Conservation (phyloP, 2,888 invertebrate species). For the Amblyjoppa proteus region DNA sequence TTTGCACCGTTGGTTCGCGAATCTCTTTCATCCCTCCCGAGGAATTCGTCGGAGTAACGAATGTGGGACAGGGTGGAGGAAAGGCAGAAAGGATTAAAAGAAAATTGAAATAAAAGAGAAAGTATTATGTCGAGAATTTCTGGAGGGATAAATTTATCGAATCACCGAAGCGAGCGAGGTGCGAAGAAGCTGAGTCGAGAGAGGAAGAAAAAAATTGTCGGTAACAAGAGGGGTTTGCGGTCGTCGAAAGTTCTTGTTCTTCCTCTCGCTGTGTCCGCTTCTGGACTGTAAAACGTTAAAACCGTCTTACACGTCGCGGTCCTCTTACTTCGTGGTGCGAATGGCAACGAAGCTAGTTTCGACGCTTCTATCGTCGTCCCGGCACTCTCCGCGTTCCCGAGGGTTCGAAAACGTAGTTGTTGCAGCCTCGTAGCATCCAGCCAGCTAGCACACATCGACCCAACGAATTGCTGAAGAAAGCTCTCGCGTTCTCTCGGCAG, state of each 20-base stretch:
- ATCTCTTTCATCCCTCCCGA: not conserved
- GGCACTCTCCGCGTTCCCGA: conserved; percentile 64
- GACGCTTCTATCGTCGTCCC: conserved; percentile 53
- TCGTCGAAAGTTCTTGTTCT: conserved; percentile 48
- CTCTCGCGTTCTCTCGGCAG: conserved; percentile 12
- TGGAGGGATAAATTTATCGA: conserved; percentile 65
- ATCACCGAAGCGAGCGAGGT: conserved; percentile 42
- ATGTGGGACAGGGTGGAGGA: conserved; percentile 3
- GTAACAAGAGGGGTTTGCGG: conserved; percentile 32
- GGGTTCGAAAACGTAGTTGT: conserved; percentile 52
- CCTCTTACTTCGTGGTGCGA: conserved; percentile 58
- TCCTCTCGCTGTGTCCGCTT: conserved; percentile 63
- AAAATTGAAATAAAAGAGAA: not conserved
- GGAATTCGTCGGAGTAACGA: conserved; percentile 24
- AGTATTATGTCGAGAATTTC: conserved; percentile 47
- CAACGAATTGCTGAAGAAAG: conserved; percentile 5
- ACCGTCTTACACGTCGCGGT: conserved; percentile 22
- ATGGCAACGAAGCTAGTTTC: conserved; percentile 66
- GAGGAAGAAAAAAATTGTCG: not conserved
- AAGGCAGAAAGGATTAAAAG: conserved; percentile 22
- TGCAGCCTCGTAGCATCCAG: conserved; percentile 24
- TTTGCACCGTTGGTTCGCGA: not conserved
- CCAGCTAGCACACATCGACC: not conserved
- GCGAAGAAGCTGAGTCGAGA: conserved; percentile 1
- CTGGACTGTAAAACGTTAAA: conserved; percentile 63